These are phyloP conservation scores for Leuciscus waleckii DNA, from an alignment of 2,797 vertebrate species.

Conservation along the genomic window DNA sequence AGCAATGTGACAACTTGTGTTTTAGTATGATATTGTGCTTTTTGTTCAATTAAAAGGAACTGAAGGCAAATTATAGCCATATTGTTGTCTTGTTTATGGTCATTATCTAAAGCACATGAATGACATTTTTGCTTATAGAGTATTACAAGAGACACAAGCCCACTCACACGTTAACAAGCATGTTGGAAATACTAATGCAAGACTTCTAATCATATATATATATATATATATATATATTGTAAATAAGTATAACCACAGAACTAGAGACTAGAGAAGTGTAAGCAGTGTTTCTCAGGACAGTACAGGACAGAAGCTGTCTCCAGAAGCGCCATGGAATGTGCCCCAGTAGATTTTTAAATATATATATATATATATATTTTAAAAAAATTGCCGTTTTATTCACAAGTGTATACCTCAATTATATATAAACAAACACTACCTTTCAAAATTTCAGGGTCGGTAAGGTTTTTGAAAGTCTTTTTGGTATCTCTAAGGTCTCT, in stretches of 20 bases:
- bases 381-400: background rate
- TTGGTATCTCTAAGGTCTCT: background rate
- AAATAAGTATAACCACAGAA: background rate
- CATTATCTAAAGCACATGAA: background rate
- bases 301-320: background rate
- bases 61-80: background rate
- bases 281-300: background rate
- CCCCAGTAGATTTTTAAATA: background rate
- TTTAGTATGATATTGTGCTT: background rate
- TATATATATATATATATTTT: too few species aligned
- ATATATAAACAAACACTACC: background rate
- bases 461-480: background rate
- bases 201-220: background rate
- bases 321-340: background rate
- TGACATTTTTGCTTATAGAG: background rate
- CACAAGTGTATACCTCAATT: background rate
- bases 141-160: background rate
- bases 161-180: background rate
- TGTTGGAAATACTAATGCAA: background rate
- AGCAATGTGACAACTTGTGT: background rate
- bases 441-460: background rate
- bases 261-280: background rate
- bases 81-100: background rate
- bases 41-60: constrained; percentile 59
- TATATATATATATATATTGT: too few species aligned